phyloP scores from a whole-genome alignment of 2,113 vertebrate genomes.

The Xiphias gladius region DNA sequence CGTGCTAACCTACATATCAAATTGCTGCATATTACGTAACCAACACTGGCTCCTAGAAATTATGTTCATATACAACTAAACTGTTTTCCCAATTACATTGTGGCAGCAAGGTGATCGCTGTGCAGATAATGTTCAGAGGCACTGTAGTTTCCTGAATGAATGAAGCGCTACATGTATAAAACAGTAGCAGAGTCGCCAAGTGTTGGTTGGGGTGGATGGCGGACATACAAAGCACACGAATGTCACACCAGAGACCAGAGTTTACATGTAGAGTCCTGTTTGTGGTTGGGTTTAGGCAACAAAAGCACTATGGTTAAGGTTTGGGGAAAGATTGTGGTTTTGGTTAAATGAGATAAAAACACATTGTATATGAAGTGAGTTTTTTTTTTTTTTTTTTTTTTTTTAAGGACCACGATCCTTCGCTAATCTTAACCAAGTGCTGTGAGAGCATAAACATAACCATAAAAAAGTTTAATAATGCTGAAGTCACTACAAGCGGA shows the following conservation, averaged over 20 bases:
- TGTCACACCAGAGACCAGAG: too few species aligned
- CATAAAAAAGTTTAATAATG: not conserved
- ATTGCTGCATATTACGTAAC: not conserved
- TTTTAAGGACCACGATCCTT: not conserved
- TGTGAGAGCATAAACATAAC: too few species aligned
- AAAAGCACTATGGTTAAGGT: too few species aligned
- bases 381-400: too few species aligned
- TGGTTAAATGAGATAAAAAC: too few species aligned
- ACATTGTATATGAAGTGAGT: too few species aligned
- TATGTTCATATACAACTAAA: not conserved
- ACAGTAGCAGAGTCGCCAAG: too few species aligned
- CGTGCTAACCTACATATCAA: conserved; percentile 1
- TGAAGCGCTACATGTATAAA: not conserved
- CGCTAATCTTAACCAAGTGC: not conserved
- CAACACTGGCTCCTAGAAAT: not conserved
- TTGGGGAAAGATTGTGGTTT: too few species aligned
- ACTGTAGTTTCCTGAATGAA: not conserved
- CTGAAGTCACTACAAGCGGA: not conserved
- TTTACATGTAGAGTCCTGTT: too few species aligned
- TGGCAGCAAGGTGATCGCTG: not conserved
- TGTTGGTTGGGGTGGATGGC: too few species aligned
- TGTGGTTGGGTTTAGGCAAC: too few species aligned
- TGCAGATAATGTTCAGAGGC: not conserved
- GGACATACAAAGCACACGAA: too few species aligned
- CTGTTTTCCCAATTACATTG: not conserved